phyloP scores from a whole-genome alignment of 2,113 vertebrate genomes.

The Pyxicephalus adspersus region DNA sequence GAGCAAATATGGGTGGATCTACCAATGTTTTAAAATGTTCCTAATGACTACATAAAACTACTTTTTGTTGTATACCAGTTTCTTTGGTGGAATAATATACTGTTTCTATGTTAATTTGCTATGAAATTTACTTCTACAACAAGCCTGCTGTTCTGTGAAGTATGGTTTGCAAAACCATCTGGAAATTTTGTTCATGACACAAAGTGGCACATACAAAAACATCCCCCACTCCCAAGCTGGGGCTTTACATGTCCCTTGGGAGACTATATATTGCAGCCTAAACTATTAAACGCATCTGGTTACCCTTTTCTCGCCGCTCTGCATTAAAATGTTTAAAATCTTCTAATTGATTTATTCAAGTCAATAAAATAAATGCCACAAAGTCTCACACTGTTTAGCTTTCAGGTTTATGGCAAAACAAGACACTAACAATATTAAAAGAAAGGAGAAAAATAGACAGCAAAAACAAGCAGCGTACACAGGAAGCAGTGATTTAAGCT shows the following conservation, averaged over 20 bases:
- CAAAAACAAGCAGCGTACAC: not conserved
- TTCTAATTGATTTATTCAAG: constrained; percentile 55
- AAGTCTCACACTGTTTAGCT: constrained; percentile 52
- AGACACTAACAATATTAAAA: constrained; percentile 23
- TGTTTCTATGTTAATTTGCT: not conserved
- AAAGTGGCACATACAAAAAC: constrained; percentile 36
- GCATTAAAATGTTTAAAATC: constrained; percentile 50
- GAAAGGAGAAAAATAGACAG: constrained; percentile 4
- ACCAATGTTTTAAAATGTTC: not conserved
- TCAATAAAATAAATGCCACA: constrained; percentile 48
- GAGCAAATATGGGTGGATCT: too few species aligned
- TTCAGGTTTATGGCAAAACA: constrained; percentile 36
- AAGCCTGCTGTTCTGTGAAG: not conserved
- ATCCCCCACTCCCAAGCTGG: constrained; percentile 25
- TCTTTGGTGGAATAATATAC: too few species aligned
- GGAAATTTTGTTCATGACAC: constrained; percentile 15
- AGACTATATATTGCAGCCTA: constrained; percentile 29
- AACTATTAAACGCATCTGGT: constrained; percentile 52
- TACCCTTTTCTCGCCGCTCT: constrained; percentile 46
- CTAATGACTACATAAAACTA: too few species aligned
- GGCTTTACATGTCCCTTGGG: constrained; percentile 15
- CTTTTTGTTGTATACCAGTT: not conserved
- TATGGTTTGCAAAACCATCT: constrained; percentile 26
- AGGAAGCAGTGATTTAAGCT: constrained; percentile 18
- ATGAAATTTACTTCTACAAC: not conserved